phyloP scores from a whole-genome alignment of 1,140 invertebrate genomes.

The Anadara kagoshimensis region DNA sequence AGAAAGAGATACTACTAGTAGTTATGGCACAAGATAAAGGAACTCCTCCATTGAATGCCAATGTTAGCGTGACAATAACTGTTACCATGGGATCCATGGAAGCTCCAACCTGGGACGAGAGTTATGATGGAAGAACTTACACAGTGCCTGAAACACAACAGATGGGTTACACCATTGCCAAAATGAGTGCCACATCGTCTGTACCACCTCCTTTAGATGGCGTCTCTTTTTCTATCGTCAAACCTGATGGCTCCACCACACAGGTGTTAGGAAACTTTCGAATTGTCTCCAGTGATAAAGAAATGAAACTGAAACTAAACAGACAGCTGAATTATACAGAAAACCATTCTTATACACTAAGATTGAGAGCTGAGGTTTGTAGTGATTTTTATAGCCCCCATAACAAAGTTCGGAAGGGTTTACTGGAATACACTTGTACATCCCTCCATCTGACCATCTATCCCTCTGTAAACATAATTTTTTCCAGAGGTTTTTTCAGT shows the following conservation, averaged over 20 bases:
- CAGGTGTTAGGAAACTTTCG: conserved; percentile 48
- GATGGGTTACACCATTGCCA: conserved; percentile 47
- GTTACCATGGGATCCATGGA: conserved; percentile 48
- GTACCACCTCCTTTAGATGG: conserved; percentile 51
- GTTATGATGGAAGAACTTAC: conserved; percentile 51
- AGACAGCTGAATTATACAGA: conserved; percentile 53
- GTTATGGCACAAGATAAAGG: conserved; percentile 60
- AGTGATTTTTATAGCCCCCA: background rate
- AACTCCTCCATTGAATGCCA: conserved; percentile 39
- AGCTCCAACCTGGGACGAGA: conserved; percentile 56
- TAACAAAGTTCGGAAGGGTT: too few species aligned
- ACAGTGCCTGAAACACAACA: conserved; percentile 53
- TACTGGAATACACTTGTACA: too few species aligned
- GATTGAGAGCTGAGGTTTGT: conserved; percentile 35
- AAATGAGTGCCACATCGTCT: conserved; percentile 53
- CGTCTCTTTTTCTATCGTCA: conserved; percentile 52
- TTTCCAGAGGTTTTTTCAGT: too few species aligned
- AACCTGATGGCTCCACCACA: conserved; percentile 47
- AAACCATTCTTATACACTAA: conserved; percentile 51
- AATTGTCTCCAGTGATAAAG: conserved; percentile 44
- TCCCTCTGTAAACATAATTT: too few species aligned
- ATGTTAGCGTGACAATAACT: conserved; percentile 50
- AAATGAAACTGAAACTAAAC: conserved; percentile 46
- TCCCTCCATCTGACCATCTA: too few species aligned
- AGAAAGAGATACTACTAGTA: conserved; percentile 31